phyloP scores from a whole-genome alignment of 37 sponge, comb jelly and placozoan genomes.

The Geodia barretti region DNA sequence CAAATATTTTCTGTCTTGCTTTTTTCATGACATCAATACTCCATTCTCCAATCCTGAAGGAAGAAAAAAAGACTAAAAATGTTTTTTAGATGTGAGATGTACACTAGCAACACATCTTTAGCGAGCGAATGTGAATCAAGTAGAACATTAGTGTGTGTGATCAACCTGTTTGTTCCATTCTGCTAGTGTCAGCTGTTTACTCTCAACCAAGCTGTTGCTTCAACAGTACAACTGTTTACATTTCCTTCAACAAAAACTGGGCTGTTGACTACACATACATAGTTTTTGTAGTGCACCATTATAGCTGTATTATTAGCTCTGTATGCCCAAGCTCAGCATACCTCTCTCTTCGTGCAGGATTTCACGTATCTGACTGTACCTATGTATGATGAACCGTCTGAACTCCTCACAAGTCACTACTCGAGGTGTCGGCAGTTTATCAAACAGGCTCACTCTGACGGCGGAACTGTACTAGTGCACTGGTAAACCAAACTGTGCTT shows the following conservation, averaged over 20 bases:
- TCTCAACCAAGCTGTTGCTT: too few species aligned
- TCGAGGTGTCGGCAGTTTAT: conserved; percentile 62
- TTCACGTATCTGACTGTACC: conserved; percentile 53
- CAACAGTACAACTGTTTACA: too few species aligned
- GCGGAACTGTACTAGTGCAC: conserved; percentile 64
- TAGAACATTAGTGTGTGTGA: too few species aligned
- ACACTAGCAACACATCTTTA: too few species aligned
- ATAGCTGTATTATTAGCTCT: too few species aligned
- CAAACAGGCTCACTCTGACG: conserved; percentile 30
- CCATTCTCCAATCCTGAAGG: conserved; percentile 58
- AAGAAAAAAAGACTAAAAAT: not conserved
- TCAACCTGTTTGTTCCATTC: too few species aligned
- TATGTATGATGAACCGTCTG: conserved; percentile 60
- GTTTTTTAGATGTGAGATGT: conserved; percentile 44
- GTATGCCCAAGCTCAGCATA: too few species aligned
- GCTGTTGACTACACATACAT: too few species aligned
- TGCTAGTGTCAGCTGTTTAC: too few species aligned
- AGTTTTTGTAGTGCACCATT: too few species aligned
- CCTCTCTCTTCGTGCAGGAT: not conserved
- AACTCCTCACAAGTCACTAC: conserved; percentile 45
- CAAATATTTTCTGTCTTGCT: conserved; percentile 64
- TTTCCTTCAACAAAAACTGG: too few species aligned
- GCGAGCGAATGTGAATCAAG: too few species aligned
- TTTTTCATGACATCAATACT: conserved; percentile 65
- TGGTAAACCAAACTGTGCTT: conserved; percentile 45